phyloP scores from a whole-genome alignment of 2,888 invertebrate species.

The Callosobruchus maculatus region DNA sequence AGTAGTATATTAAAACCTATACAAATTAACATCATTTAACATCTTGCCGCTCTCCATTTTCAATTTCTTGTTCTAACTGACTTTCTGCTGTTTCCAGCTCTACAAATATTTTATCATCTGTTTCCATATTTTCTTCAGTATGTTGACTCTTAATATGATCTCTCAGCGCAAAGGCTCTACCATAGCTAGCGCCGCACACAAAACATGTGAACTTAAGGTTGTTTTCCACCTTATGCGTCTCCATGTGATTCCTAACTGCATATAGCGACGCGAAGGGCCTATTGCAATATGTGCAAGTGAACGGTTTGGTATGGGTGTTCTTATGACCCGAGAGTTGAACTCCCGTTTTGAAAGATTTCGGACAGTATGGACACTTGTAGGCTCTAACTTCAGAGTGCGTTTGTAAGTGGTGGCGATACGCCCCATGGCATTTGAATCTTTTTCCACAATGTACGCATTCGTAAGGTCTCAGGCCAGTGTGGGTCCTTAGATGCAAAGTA shows the following conservation, averaged over 20 bases:
- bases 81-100: conserved; percentile 14
- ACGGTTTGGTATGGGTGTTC: conserved; percentile 76
- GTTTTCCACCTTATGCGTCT: conserved; percentile 67
- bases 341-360: conserved; percentile 76
- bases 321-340: conserved; percentile 77
- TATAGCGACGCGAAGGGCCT: conserved; percentile 76
- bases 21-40: background rate
- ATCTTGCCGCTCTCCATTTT: background rate
- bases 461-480: conserved; percentile 74
- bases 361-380: conserved; percentile 72
- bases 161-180: conserved; percentile 68
- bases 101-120: conserved; percentile 9
- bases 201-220: conserved; percentile 67
- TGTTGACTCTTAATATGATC: conserved; percentile 71
- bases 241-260: conserved; percentile 72
- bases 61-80: background rate
- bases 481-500: conserved; percentile 75
- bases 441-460: conserved; percentile 69
- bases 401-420: conserved; percentile 72
- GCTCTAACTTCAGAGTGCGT: conserved; percentile 74
- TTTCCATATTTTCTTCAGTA: conserved; percentile 12
- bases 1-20: background rate
- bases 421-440: conserved; percentile 75
- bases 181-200: conserved; percentile 74
- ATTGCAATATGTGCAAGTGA: conserved; percentile 71